Percentiles rank a stretch among this genome's conserved stretches.
Conservation (phyloP, 2,888 invertebrate species). For the Deilephila porcellus region DNA sequence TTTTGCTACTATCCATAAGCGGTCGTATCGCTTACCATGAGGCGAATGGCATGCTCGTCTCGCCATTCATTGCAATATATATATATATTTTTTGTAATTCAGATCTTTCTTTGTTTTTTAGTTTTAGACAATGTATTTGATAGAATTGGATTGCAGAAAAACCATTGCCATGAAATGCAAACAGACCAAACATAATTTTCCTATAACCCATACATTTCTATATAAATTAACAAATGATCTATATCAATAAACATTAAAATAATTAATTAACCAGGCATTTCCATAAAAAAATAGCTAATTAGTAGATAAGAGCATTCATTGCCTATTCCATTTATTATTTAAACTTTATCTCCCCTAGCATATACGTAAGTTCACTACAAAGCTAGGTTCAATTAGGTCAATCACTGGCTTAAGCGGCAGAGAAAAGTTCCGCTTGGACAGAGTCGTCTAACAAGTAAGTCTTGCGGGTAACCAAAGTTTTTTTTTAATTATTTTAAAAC, state of each 20-base stretch:
- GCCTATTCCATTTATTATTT: background rate
- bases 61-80: too few species aligned
- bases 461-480: background rate
- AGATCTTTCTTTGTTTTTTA: too few species aligned
- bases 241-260: background rate
- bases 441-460: slow-evolving; percentile 7
- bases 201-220: too few species aligned
- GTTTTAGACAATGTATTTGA: too few species aligned
- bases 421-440: slow-evolving; percentile 18
- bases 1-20: too few species aligned
- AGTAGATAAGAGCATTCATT: background rate
- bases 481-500: background rate
- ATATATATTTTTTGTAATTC: too few species aligned
- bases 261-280: background rate
- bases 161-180: too few species aligned
- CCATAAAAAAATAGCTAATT: background rate
- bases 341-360: slow-evolving; percentile 18
- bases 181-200: too few species aligned
- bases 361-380: background rate
- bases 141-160: too few species aligned
- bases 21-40: too few species aligned
- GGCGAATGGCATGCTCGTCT: too few species aligned
- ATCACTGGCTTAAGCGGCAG: slow-evolving; percentile 18
- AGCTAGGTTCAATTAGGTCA: slow-evolving; percentile 25
- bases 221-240: background rate